Evolutionary conservation across 2,113 vertebrate genomes (phyloP).

Genomic region (Parus major): DNA sequence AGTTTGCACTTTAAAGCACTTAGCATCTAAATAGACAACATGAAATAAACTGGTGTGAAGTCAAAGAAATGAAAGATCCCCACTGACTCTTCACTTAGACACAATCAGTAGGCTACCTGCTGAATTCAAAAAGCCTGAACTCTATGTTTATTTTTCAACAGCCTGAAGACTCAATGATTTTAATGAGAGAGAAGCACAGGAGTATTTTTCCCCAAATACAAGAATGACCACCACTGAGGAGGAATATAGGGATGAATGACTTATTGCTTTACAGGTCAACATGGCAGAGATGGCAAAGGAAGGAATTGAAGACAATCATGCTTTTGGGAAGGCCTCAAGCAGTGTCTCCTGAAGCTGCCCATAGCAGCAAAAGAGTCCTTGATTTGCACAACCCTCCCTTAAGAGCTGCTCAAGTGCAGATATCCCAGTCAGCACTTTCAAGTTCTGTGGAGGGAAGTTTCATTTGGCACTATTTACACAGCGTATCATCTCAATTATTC

Average conservation of each 20-base stretch:
- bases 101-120: neutral
- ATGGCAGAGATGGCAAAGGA: neutral
- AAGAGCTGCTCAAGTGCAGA: neutral
- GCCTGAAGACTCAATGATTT: neutral
- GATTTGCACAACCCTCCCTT: neutral
- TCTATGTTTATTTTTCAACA: neutral
- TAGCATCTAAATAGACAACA: neutral
- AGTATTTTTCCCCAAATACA: neutral
- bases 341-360: neutral
- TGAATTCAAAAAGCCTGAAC: neutral
- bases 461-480: neutral
- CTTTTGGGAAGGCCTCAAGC: neutral
- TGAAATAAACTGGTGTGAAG: neutral
- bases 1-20: neutral
- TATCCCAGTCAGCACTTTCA: neutral
- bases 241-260: neutral
- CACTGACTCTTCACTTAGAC: neutral
- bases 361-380: neutral
- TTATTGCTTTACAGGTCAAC: neutral
- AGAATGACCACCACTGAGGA: rapidly evolving
- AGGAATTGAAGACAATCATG: neutral
- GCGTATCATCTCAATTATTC: neutral
- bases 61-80: neutral
- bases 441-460: neutral
- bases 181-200: neutral